Evolutionary conservation across 2,888 invertebrate genomes (phyloP), one percentile per base, ranked within the genome.

Genomic region (Antheraea yamamai): DNA sequence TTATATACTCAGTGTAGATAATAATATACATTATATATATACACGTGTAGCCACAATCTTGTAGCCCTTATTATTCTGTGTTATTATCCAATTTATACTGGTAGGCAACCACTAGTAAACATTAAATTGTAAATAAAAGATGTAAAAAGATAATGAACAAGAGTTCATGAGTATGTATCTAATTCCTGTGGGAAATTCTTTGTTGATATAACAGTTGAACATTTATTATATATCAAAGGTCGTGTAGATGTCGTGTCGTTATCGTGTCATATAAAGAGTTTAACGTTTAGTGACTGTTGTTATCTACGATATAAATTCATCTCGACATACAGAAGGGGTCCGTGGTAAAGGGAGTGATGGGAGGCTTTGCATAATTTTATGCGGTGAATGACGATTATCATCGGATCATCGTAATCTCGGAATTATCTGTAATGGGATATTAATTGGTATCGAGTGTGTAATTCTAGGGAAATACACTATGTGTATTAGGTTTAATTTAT

Each of bases 281-380:
- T 80, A 78, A 76, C 77, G 76, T 39, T 75, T 76, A 77, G 78
- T 79, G 82, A 85, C 81, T 79, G 80, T 81, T 80, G 83, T 83
- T 81, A 78, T 77, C 80, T 78, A 76, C 80, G 83, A 83, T 81
- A 87, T 87, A 86, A 87, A 90, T 90, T 82, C 82, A 84, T 84
- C 79, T 80, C 83, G 88, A 88, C 86, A 83, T 78, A 72, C 74
- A 64, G 75, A 76, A 77, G 87, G 86, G 64, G 86, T 75, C 76
- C 87, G 85, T 86, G 86, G 84, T 80, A 80, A 80, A 78, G 77
- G 77, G 81, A 78, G 77, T 74, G 78, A 75, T 71, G 75, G 76
- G 76, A 76, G 84, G 89, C 87, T 91, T 90, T 88, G 88, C 88
- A 91, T 90, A 81, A 76, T 82, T 82, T 80, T 79, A 76, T 75